Percentiles rank a stretch among this genome's conserved stretches.
Evolutionary conservation across 1,140 invertebrate genomes (phyloP).

Genomic region (Cardiocondyla obscurior): DNA sequence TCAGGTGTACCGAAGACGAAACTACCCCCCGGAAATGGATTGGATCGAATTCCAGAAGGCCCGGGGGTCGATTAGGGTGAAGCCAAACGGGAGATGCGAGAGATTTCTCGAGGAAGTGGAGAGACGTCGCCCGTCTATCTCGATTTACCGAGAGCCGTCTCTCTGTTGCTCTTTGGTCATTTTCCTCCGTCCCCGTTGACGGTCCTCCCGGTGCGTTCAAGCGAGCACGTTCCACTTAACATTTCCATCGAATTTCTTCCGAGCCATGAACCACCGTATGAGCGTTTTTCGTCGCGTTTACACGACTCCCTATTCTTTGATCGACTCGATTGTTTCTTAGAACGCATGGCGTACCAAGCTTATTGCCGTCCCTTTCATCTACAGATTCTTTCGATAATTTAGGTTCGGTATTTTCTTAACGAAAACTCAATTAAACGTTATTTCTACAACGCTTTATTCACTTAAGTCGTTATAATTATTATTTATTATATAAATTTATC

Average conservation of each 20-base stretch:
- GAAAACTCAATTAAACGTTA: neutral
- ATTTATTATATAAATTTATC: neutral
- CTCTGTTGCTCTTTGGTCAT: conserved; percentile 59
- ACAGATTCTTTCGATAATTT: neutral
- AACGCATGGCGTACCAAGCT: neutral
- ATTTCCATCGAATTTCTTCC: conserved; percentile 78
- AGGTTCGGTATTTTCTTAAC: neutral
- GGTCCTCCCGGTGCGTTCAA: conserved; percentile 26
- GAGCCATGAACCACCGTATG: conserved; percentile 65
- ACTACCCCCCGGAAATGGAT: conserved; percentile 70
- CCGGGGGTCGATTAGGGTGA: conserved; percentile 70
- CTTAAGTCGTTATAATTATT: neutral
- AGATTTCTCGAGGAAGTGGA: conserved; percentile 61
- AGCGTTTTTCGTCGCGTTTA: conserved; percentile 50
- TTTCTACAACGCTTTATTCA: neutral
- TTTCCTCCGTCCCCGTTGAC: conserved; percentile 52
- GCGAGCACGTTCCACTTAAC: conserved; percentile 66
- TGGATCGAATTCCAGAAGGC: conserved; percentile 68
- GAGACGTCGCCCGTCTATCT: conserved; percentile 57
- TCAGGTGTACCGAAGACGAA: conserved; percentile 69
- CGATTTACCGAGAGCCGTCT: conserved; percentile 61
- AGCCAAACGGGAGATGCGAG: conserved; percentile 68
- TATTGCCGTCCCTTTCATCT: conserved; percentile 1
- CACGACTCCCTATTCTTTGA: conserved; percentile 28
- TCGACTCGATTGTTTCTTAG: conserved; percentile 36